phyloP scores from a whole-genome alignment of 2,113 vertebrate genomes.

The Burhinus bistriatus region DNA sequence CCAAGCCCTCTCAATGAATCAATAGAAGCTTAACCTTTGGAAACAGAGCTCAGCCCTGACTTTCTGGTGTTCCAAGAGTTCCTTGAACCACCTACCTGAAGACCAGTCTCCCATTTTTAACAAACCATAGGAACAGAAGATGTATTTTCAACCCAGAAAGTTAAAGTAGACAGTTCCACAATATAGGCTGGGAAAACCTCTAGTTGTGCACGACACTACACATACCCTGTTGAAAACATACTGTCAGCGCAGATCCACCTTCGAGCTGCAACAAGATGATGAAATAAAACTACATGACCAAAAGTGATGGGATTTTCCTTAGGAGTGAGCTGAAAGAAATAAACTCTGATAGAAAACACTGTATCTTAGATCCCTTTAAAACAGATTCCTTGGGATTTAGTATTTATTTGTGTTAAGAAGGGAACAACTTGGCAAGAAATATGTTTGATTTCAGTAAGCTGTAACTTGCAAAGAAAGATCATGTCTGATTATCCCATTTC shows the following conservation, averaged over 20 bases:
- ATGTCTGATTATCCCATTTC: not conserved
- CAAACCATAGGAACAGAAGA: not conserved
- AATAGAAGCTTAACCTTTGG: not conserved
- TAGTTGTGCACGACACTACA: not conserved
- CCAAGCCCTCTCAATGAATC: not conserved
- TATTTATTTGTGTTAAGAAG: not conserved
- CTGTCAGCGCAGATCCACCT: not conserved
- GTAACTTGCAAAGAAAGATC: not conserved
- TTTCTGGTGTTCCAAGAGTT: not conserved
- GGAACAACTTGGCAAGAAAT: not conserved
- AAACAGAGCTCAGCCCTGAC: not conserved
- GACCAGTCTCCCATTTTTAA: not conserved
- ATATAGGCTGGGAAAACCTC: not conserved
- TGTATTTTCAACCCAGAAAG: not conserved
- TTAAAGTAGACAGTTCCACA: not conserved
- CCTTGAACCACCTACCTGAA: not conserved
- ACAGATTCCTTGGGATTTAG: not conserved
- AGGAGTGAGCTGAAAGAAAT: not conserved
- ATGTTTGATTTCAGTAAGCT: not conserved
- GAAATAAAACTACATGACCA: not conserved
- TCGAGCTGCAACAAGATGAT: not conserved
- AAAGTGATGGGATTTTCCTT: not conserved
- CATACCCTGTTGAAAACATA: not conserved
- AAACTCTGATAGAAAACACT: not conserved
- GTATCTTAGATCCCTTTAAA: not conserved